These are phyloP conservation scores for Lasioglossum baleicum DNA, from an alignment of 1,140 invertebrate species.

Conservation along the genomic window DNA sequence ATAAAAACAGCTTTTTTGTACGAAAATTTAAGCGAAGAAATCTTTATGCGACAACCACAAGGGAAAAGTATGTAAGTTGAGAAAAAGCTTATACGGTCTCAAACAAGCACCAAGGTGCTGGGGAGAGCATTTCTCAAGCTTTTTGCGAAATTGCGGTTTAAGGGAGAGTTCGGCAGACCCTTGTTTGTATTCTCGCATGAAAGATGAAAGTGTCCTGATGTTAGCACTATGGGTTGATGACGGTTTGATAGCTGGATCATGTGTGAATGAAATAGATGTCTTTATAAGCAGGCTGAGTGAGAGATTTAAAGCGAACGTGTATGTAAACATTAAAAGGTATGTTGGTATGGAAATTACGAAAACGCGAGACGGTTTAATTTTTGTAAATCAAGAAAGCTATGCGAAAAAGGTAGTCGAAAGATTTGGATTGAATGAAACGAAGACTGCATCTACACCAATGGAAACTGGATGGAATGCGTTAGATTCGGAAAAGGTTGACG, in stretches of 20 bases:
- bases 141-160: neutral
- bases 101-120: slow-evolving; percentile 10
- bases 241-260: neutral
- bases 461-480: neutral
- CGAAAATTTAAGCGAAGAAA: neutral
- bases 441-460: neutral
- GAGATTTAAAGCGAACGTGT: neutral
- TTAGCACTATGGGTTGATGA: slow-evolving; percentile 11
- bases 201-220: neutral
- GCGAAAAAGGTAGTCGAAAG: neutral
- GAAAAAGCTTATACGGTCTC: neutral
- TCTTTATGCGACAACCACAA: neutral
- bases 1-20: slow-evolving; percentile 5
- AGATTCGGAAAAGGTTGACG: neutral
- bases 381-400: neutral
- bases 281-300: neutral
- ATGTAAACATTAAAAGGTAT: neutral
- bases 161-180: slow-evolving; percentile 1
- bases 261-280: neutral
- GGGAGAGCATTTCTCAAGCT: neutral
- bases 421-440: neutral
- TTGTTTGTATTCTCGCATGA: neutral
- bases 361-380: neutral
- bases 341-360: slow-evolving; percentile 11
- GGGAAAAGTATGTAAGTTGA: neutral